phyloP scores from a whole-genome alignment of 2,888 invertebrate species.

The Nudaria mundana region DNA sequence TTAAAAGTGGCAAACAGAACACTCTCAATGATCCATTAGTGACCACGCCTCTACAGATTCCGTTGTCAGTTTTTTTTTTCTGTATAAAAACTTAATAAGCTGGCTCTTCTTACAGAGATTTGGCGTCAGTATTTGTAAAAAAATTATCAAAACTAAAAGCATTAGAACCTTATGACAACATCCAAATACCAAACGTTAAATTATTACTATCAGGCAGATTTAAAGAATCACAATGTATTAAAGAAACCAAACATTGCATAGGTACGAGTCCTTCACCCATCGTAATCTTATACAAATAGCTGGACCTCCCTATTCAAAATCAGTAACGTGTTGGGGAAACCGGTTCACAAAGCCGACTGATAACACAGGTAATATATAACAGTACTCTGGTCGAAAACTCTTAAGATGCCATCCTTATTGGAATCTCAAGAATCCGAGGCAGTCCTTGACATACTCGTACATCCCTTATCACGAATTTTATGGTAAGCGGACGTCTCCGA shows the following conservation, averaged over 20 bases:
- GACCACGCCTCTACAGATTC: no score
- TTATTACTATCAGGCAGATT: no score
- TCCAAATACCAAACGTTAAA: no score
- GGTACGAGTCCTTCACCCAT: no score
- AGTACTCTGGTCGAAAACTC: slow-evolving; percentile 16
- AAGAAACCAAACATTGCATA: no score
- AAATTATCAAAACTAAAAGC: no score
- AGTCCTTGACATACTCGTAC: slow-evolving; percentile 48
- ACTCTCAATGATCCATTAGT: slow-evolving; percentile 15
- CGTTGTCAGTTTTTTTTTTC: slow-evolving; percentile 41
- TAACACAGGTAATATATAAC: slow-evolving; percentile 25
- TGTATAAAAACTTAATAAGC: slow-evolving; percentile 30
- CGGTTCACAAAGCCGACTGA: background rate
- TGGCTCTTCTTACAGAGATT: slow-evolving; percentile 18
- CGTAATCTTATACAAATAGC: no score
- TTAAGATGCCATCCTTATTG: slow-evolving; percentile 19
- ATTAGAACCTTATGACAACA: no score
- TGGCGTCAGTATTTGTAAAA: slow-evolving; percentile 4
- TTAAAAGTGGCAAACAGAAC: slow-evolving; percentile 11
- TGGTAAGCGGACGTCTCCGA: slow-evolving; percentile 55
- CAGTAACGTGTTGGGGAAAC: background rate
- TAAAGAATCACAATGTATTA: no score
- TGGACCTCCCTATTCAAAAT: background rate
- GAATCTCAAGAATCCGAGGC: slow-evolving; percentile 37
- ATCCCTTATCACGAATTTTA: slow-evolving; percentile 67